Evolutionary conservation across 2,797 vertebrate genomes (phyloP).

Genomic region (Gephyroberyx darwinii): DNA sequence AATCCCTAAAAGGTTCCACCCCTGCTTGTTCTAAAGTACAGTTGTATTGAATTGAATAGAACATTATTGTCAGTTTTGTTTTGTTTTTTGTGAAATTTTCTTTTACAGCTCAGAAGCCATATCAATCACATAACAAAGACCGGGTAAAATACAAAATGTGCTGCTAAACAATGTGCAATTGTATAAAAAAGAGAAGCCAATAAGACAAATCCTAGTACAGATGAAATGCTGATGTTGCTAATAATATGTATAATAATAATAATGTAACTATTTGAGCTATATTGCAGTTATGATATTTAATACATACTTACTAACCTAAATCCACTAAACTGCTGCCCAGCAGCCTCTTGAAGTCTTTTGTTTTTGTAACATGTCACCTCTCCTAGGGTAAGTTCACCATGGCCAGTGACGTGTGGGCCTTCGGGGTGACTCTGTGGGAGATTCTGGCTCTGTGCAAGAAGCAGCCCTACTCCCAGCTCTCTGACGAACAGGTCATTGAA

Average conservation of each 20-base stretch:
- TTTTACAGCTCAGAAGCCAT: not conserved
- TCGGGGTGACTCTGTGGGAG: constrained; percentile 96
- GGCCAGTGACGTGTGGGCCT: constrained; percentile 96
- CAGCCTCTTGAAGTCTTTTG: not conserved
- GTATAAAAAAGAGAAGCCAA: too few species aligned
- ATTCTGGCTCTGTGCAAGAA: constrained; percentile 92
- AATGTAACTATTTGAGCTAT: not conserved
- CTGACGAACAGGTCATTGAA: constrained; percentile 97
- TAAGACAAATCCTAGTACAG: not conserved
- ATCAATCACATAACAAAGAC: not conserved
- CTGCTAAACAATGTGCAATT: too few species aligned
- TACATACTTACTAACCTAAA: not conserved
- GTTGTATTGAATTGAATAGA: not conserved
- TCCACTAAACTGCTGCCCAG: not conserved
- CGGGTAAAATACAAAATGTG: too few species aligned
- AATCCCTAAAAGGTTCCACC: not conserved
- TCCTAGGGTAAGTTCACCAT: constrained; percentile 96
- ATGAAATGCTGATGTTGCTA: too few species aligned
- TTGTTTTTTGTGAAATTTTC: not conserved
- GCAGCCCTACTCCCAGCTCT: constrained; percentile 94
- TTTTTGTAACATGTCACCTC: not conserved
- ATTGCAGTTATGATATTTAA: not conserved
- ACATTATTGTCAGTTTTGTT: not conserved
- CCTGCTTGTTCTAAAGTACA: too few species aligned
- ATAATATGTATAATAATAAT: too few species aligned